These are phyloP conservation scores for Gari tellinella DNA, from an alignment of 2,888 invertebrate species.

Conservation along the genomic window DNA sequence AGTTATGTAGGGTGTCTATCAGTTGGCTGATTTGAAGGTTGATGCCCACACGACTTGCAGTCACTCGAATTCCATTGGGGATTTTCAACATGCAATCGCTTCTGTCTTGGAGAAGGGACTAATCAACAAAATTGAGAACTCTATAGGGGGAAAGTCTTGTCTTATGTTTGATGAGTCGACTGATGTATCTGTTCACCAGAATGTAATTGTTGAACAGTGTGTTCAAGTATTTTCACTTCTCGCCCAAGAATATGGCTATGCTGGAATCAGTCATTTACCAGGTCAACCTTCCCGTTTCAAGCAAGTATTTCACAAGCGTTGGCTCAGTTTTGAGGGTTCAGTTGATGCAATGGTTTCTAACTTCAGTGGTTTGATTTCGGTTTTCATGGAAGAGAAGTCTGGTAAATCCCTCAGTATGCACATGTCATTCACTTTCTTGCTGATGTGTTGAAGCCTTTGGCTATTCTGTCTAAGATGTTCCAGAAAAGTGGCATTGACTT, in stretches of 20 bases:
- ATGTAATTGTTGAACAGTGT: constrained; percentile 41
- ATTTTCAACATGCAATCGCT: constrained; percentile 11
- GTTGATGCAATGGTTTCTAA: constrained; percentile 37
- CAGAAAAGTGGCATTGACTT: constrained; percentile 48
- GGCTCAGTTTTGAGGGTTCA: constrained; percentile 49
- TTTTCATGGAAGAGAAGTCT: constrained; percentile 44
- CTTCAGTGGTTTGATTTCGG: constrained; percentile 24
- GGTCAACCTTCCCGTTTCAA: constrained; percentile 11
- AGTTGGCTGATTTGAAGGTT: constrained; percentile 14
- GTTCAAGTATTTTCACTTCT: constrained; percentile 30
- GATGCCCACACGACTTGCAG: constrained; percentile 13
- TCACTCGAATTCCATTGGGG: constrained; percentile 1
- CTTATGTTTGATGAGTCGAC: constrained; percentile 36
- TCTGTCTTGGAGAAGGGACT: constrained; percentile 4
- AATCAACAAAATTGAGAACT: not conserved
- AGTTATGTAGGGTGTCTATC: constrained; percentile 13
- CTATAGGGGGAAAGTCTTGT: constrained; percentile 8
- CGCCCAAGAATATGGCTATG: constrained; percentile 22
- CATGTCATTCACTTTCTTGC: constrained; percentile 52
- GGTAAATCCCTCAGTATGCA: constrained; percentile 33
- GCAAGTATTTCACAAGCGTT: constrained; percentile 30
- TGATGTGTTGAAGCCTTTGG: constrained; percentile 48
- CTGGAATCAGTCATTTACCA: constrained; percentile 1
- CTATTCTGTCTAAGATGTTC: constrained; percentile 48
- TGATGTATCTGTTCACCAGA: constrained; percentile 32